A percentile compares a stretch with the other conserved stretches of the same genome.
Conservation (phyloP, 2,797 vertebrate species). For the Anisognathus igniventris region DNA sequence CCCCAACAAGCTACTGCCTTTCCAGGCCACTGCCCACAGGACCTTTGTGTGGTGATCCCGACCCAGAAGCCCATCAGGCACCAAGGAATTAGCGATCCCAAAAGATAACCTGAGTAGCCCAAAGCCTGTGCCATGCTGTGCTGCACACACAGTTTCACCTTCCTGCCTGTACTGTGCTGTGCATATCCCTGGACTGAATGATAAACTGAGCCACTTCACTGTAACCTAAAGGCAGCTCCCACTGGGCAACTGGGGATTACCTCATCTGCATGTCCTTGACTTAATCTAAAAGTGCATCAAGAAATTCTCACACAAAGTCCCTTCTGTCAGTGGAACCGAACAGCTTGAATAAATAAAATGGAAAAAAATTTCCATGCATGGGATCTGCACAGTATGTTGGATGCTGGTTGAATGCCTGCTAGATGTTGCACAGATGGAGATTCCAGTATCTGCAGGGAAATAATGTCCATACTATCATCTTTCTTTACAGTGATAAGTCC, state of each 20-base stretch:
- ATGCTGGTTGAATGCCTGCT: neutral
- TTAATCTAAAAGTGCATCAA: neutral
- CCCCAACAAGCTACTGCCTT: neutral
- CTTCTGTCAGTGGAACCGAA: neutral
- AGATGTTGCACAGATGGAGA: neutral
- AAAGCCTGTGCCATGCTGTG: neutral
- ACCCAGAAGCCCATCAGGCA: neutral
- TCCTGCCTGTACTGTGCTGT: neutral
- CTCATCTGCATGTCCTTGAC: neutral
- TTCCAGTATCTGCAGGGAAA: neutral
- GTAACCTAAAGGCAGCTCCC: neutral
- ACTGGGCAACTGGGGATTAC: neutral
- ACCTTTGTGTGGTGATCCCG: neutral
- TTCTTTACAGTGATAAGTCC: neutral
- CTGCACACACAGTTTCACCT: neutral
- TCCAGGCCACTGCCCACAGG: neutral
- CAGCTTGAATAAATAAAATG: neutral
- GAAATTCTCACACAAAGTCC: neutral
- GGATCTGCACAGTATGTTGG: neutral
- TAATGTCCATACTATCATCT: neutral
- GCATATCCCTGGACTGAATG: neutral
- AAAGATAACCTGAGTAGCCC: neutral
- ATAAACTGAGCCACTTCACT: neutral
- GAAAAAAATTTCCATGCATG: neutral
- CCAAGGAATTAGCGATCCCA: neutral